Percentiles rank a stretch among this genome's conserved stretches.
Evolutionary conservation across 2,888 invertebrate species (phyloP).

Genomic region (Drosophila stalkeri): DNA sequence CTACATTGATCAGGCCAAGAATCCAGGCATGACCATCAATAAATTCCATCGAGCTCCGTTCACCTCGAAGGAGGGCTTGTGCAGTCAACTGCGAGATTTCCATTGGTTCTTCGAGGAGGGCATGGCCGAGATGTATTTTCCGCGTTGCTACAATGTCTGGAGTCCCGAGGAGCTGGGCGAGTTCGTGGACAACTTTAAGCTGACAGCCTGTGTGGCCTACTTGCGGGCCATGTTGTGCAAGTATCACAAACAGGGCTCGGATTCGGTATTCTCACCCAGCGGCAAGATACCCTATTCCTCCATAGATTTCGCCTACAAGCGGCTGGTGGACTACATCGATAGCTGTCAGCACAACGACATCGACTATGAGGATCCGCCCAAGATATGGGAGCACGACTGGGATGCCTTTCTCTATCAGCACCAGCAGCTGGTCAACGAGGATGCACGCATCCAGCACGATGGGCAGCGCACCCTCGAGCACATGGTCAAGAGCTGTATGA

Average conservation of each 20-base stretch:
- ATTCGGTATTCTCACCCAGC: constrained; percentile 86
- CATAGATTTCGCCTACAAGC: constrained; percentile 92
- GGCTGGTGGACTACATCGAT: constrained; percentile 92
- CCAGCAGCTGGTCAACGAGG: constrained; percentile 89
- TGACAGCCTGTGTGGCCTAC: constrained; percentile 94
- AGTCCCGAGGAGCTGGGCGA: constrained; percentile 92
- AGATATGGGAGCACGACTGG: constrained; percentile 95
- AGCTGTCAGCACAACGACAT: constrained; percentile 91
- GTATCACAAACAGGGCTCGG: constrained; percentile 87
- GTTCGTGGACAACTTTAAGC: constrained; percentile 94
- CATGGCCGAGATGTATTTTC: constrained; percentile 92
- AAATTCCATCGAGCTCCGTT: constrained; percentile 95
- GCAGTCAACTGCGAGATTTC: constrained; percentile 91
- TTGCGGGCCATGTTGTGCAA: constrained; percentile 91
- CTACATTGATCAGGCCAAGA: constrained; percentile 84
- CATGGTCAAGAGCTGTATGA: constrained; percentile 86
- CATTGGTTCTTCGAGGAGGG: constrained; percentile 94
- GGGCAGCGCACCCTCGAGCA: constrained; percentile 75
- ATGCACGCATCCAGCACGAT: constrained; percentile 86
- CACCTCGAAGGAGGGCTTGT: constrained; percentile 96
- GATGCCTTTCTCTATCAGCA: constrained; percentile 92
- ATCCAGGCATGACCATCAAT: constrained; percentile 89
- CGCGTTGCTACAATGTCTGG: constrained; percentile 94
- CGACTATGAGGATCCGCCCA: constrained; percentile 86
- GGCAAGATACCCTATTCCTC: constrained; percentile 91